Evolutionary conservation across 2,797 vertebrate genomes (phyloP).

Genomic region (Rhinichthys osculus): DNA sequence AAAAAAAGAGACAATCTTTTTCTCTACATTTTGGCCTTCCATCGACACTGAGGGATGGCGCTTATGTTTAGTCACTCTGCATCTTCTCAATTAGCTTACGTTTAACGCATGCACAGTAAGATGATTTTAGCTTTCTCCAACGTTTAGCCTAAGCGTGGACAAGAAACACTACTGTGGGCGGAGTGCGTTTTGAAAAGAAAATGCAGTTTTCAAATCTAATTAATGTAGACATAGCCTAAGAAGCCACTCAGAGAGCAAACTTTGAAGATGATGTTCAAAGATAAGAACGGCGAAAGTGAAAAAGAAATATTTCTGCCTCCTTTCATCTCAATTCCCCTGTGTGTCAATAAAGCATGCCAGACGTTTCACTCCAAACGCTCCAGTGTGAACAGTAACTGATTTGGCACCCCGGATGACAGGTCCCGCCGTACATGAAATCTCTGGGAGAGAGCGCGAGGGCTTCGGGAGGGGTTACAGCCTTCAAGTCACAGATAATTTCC

Average conservation of each 20-base stretch:
- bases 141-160: neutral
- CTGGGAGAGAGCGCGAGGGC: conserved; percentile 37
- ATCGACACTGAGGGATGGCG: too few relatives aligned
- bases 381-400: neutral
- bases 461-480: conserved; percentile 48
- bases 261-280: conserved; percentile 37
- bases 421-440: conserved; percentile 50
- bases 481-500: conserved; percentile 61
- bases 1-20: neutral
- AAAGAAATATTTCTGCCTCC: conserved; percentile 50
- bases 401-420: conserved; percentile 54
- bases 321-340: conserved; percentile 53
- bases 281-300: conserved; percentile 14
- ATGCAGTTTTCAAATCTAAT: neutral
- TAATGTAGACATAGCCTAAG: neutral
- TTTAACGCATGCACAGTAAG: too few relatives aligned
- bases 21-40: too few relatives aligned
- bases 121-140: too few relatives aligned
- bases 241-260: neutral
- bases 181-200: neutral
- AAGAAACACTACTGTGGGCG: too few relatives aligned
- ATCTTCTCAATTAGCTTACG: too few relatives aligned
- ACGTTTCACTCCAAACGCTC: conserved; percentile 2
- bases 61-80: too few relatives aligned
- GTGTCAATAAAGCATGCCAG: conserved; percentile 51